Evolutionary conservation across 2,888 invertebrate genomes (phyloP), one percentile per base, ranked within the genome.

Genomic region (Drosophila aldrichi): DNA sequence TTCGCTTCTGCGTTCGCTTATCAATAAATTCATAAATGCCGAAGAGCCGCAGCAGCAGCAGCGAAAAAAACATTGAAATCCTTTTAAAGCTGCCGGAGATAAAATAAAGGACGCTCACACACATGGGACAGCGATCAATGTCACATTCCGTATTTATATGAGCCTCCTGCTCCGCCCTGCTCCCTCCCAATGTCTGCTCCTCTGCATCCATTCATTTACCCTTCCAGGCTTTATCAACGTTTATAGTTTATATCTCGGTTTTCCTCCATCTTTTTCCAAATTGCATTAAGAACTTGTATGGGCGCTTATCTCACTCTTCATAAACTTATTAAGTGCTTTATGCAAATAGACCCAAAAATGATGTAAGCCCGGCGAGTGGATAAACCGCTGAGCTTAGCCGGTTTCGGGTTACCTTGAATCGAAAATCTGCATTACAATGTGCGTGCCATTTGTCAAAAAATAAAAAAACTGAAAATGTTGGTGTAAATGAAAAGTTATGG

Each of bases 11-110:
- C 63, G 41, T 51, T 52, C 74, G 68, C 88, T 86, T 86, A 86
- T 86, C 85, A 88, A 88, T 89, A 89, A 89, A 84, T 86, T 89
- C 89, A 85, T 85, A 89, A 89, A 87, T 80, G 81, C 36, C 8
- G 40, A 54, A 25, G 44, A 44, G 22, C 12, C 10, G 43, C 1
- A 20, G 43, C 41, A n/a, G n/a, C 20, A 41, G 22, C 34, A 38
- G 16, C 12, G 29, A 38, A 40, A 38, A 54, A 54, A 36, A 86
- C 85, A 86, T 63, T 86, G 89, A 86, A 86, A 86, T 89, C 85
- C 85, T 86, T 86, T 86, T 86, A 89, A 89, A 71, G 84, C 76
- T 66, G 70, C 40, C 82, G 49, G 54, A 65, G 70, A 71, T 62
- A 65, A 68, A 69, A 59, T 57, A 66, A 75, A 68, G 81, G 65